Base-by-base conservation (phyloP, 2,797 vertebrate species). In the Mus caroli region DNA sequence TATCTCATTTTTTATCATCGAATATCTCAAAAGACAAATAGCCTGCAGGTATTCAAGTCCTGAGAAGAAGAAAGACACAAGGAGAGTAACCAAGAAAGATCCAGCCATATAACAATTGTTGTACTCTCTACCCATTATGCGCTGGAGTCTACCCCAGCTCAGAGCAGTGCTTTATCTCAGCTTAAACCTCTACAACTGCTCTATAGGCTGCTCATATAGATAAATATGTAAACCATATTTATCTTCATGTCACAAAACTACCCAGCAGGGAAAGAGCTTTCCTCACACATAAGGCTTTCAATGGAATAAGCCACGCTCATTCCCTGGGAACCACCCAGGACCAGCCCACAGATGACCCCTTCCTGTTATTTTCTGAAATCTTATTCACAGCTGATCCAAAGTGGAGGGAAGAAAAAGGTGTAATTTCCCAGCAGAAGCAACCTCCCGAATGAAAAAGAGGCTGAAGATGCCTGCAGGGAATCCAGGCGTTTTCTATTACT, bases 81-180 rank as follows among this genome's bases (percentile, higher is more conserved):
- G 52, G 52, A 54, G 83, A 89, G 58, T 64, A 58, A 62, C 3
- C 6, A 85, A 26, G 26, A 77, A 91, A 69, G 31, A 26, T 52
- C 20, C 20, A 26, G n/a, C 40, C 34, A 85, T 82, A 28, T 43
- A 85, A 94, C 95, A 84, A 87, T 26, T 82, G 94, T 26, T 82
- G 94, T 67, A 11, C 86, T 56, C 67, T 89, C 91, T 56, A 98
- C 99, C 99, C 99, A 99, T 99, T 69, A 99, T 99, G 97, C 99
- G 99, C 92, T 99, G 98, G 34, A 99, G 99, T 84, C 99, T 99
- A 85, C 99, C 99, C 99, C 99, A 99, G 95, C 99, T 99, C 99
- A 99, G 96, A 99, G 99, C 96, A 99, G 99, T 0, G 99, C 67
- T 97, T 99, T 99, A 94, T 99, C 99, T 40, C 99, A 99, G 95